Percentiles rank a stretch among this genome's conserved stretches.
These are phyloP conservation scores for Cosmorhoe ocellata DNA, from an alignment of 2,888 invertebrate species.

Conservation along the genomic window DNA sequence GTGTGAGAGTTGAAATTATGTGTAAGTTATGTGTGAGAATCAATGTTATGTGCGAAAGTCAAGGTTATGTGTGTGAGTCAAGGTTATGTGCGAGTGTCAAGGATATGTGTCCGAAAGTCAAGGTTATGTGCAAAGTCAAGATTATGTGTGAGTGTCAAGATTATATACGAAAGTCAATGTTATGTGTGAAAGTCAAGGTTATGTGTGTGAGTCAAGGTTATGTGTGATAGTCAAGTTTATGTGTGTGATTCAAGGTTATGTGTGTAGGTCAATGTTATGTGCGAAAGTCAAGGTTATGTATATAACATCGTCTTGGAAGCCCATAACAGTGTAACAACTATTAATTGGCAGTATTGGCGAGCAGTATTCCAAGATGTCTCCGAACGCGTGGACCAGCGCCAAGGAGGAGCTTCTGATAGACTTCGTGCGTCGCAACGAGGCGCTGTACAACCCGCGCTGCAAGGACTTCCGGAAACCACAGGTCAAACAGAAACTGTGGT, in stretches of 20 bases:
- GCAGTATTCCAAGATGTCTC: conserved; percentile 12
- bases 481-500: conserved; percentile 17
- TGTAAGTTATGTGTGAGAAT: background rate
- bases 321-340: no score
- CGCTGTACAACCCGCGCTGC: conserved; percentile 9
- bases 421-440: conserved; percentile 7
- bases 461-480: conserved; percentile 10
- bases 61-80: background rate
- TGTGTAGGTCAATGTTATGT: no score
- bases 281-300: no score
- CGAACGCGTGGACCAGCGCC: conserved; percentile 10
- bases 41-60: no score
- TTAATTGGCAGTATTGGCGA: conserved; percentile 21
- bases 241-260: no score
- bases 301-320: no score
- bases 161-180: background rate
- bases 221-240: background rate
- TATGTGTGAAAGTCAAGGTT: background rate
- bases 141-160: background rate
- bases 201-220: background rate
- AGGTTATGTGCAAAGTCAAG: no score
- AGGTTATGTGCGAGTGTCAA: no score
- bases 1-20: background rate
- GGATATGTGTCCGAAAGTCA: background rate
- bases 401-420: conserved; percentile 11